These are phyloP conservation scores for Schizotus pectinicornis DNA, from an alignment of 2,888 invertebrate species.

Conservation along the genomic window DNA sequence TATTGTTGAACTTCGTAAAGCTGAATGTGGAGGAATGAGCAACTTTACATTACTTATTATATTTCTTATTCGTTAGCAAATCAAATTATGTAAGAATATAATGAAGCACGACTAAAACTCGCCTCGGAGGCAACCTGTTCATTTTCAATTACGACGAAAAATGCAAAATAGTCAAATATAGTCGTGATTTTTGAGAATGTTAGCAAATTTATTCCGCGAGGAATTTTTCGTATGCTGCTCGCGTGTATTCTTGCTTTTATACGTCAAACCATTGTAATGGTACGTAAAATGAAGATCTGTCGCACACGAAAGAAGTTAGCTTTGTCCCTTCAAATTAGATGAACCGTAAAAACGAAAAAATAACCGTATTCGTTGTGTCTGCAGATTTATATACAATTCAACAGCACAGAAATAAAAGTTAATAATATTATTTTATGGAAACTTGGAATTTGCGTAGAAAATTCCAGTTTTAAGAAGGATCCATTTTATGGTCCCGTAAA, in stretches of 20 bases:
- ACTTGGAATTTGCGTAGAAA: neutral
- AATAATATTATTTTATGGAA: conserved; percentile 3
- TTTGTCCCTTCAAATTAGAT: conserved; percentile 15
- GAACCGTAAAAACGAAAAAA: conserved; percentile 12
- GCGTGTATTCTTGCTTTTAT: conserved; percentile 7
- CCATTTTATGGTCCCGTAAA: too few species aligned
- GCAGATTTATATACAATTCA: conserved; percentile 6
- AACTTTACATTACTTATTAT: too few species aligned
- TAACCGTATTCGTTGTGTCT: conserved; percentile 3
- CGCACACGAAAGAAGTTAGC: conserved; percentile 14
- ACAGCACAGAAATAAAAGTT: neutral
- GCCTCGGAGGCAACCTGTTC: too few species aligned
- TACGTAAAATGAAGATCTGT: conserved; percentile 15
- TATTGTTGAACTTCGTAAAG: too few species aligned
- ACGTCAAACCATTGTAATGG: conserved; percentile 6
- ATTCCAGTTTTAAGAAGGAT: neutral
- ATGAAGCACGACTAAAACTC: too few species aligned
- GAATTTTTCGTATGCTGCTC: neutral
- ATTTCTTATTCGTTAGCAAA: too few species aligned
- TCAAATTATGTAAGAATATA: too few species aligned
- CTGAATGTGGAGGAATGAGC: too few species aligned
- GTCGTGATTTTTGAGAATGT: too few species aligned
- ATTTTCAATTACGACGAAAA: too few species aligned
- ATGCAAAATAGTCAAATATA: too few species aligned
- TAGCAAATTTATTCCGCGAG: neutral